Evolutionary conservation across 2,888 invertebrate genomes (phyloP), one percentile per base, ranked within the genome.

Genomic region (Steromphala cineraria): DNA sequence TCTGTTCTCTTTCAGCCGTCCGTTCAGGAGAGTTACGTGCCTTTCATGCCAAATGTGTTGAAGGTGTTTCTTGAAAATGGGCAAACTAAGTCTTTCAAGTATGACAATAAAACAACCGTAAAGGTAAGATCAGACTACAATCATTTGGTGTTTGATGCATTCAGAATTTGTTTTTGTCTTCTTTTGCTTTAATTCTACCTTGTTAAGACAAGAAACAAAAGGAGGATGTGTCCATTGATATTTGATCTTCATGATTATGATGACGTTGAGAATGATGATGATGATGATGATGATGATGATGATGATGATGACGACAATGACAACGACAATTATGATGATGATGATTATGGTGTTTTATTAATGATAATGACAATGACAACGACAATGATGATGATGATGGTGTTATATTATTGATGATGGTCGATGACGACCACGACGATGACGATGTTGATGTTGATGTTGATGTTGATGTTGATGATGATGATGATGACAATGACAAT

Each of bases 51-150:
- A 75, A 98, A 98, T 94, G 98, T 98, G 71, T 95, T 98, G 79
- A 98, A 98, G 94, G 98, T 98, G 13, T 98, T 97, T 93, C 95
- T 98, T 78, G 98, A 98, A 94, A 98, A 98, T 93, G 98, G 98
- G 10, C 98, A 98, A 94, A 98, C 98, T 17, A 98, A 98, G 93
- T 98, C 98, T 53, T 98, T 98, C 94, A 98, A 98, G 92, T 98
- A 98, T 93, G 98, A 98, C 94, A 96, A 96, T 77, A 96, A 96
- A 87, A 98, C 98, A 28, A 96, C 97, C 0, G 98, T 98, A 0
- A 96, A 95, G 92, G 94, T 94, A 87, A 84, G 85, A 71, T 46
- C 46, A 46, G 46, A 46, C 7, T 36, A 36, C 7, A 36, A 36
- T n/a, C n/a, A n/a, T n/a, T n/a, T n/a, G n/a, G n/a, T n/a, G n/a